A percentile compares a stretch with the other conserved stretches of the same genome.
These are phyloP conservation scores for Priapulus caudatus DNA, from an alignment of 2,888 invertebrate species.

Conservation along the genomic window DNA sequence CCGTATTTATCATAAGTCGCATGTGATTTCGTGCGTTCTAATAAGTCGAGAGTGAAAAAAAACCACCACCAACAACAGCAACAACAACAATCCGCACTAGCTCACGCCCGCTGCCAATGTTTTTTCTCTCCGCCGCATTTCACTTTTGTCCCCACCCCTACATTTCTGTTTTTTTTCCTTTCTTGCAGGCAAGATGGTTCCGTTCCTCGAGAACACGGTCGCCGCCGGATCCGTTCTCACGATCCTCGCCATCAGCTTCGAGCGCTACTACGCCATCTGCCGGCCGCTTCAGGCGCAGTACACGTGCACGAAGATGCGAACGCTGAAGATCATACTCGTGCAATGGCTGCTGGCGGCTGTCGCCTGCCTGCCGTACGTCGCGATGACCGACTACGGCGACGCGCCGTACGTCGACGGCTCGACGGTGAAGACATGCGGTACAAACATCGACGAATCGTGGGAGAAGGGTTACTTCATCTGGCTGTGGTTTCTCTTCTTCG, in stretches of 20 bases:
- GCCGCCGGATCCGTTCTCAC: constrained; percentile 84
- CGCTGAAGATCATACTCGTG: constrained; percentile 32
- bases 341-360: constrained; percentile 36
- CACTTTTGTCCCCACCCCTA: too few species aligned
- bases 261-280: constrained; percentile 80
- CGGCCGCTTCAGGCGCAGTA: constrained; percentile 64
- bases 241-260: constrained; percentile 83
- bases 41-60: too few species aligned
- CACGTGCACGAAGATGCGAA: constrained; percentile 36
- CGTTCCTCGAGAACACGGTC: constrained; percentile 79
- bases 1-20: too few species aligned
- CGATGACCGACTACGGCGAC: constrained; percentile 61
- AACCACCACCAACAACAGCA: too few species aligned
- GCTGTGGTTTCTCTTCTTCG: constrained; percentile 69
- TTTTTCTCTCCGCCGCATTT: too few species aligned
- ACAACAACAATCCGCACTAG: too few species aligned
- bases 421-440: constrained; percentile 62
- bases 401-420: constrained; percentile 59
- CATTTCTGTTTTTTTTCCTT: constrained; percentile 16
- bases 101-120: too few species aligned
- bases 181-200: constrained; percentile 72
- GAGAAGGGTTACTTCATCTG: constrained; percentile 64
- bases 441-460: constrained; percentile 64
- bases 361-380: constrained; percentile 62
- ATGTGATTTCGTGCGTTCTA: too few species aligned